A percentile compares a stretch with the other conserved stretches of the same genome.
phyloP scores from a whole-genome alignment of 2,888 invertebrate species.

The Microctonus brassicae region DNA sequence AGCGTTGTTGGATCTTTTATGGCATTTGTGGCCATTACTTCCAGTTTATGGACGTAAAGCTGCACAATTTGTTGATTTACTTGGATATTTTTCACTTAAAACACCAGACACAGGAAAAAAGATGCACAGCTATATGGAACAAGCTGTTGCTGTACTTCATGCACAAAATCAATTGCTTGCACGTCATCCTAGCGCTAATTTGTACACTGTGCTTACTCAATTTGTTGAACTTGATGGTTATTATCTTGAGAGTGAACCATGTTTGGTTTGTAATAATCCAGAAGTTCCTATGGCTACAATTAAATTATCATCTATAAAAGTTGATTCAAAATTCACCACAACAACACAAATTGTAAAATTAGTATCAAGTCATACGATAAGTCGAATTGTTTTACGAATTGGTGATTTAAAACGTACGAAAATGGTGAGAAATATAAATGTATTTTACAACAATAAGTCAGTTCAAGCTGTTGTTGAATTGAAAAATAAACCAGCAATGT shows the following conservation, averaged over 20 bases:
- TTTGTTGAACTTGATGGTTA: slow-evolving; percentile 96
- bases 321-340: slow-evolving; percentile 97
- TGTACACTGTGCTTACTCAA: slow-evolving; percentile 93
- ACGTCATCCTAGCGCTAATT: slow-evolving; percentile 93
- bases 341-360: slow-evolving; percentile 98
- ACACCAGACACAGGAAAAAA: slow-evolving; percentile 80
- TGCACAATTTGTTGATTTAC: slow-evolving; percentile 95
- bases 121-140: slow-evolving; percentile 83
- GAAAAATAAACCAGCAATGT: slow-evolving; percentile 95
- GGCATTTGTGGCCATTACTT: slow-evolving; percentile 92
- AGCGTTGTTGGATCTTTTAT: slow-evolving; percentile 83
- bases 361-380: slow-evolving; percentile 94
- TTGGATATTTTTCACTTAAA: slow-evolving; percentile 94
- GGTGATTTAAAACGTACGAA: slow-evolving; percentile 96
- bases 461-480: slow-evolving; percentile 98
- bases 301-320: slow-evolving; percentile 93
- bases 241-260: slow-evolving; percentile 96
- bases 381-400: slow-evolving; percentile 92
- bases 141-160: slow-evolving; percentile 86
- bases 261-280: slow-evolving; percentile 97
- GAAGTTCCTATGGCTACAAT: slow-evolving; percentile 93
- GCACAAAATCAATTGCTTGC: slow-evolving; percentile 91
- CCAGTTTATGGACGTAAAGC: slow-evolving; percentile 94
- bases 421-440: slow-evolving; percentile 96
- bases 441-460: slow-evolving; percentile 96